Base-by-base conservation (phyloP, 2,888 invertebrate species). In the Ophioninae sp. region DNA sequence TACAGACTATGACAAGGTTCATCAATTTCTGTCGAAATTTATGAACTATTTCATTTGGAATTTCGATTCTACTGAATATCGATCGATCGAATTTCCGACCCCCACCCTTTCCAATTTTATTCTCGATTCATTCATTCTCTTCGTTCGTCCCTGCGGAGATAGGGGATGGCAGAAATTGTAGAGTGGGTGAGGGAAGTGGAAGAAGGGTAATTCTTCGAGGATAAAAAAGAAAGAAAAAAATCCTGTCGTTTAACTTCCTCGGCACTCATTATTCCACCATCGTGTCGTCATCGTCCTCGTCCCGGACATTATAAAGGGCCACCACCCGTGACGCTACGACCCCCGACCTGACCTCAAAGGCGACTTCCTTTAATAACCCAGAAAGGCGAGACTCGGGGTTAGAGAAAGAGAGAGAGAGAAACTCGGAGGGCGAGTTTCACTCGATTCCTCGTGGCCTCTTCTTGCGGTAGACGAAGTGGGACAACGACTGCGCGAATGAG, bases 321-420 rank as follows among this genome's bases (percentile, higher is more conserved):
- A 75, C 81, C 77, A 69, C 69, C 79, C 81, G 75, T 74, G 75
- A 87, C 88, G 89, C 89, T 91, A 90, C 91, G 92, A 92, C 92
- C 75, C 79, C 59, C 88, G 90, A 90, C 90, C 89, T 91, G 91
- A 91, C 91, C 92, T 88, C 89, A 88, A 90, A 91, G 90, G 88
- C 88, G 88, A 88, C 89, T 90, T 91, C 91, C 91, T 91, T 92
- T 91, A 91, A 91, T 92, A 92, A 91, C 91, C 90, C 88, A 88
- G 90, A 88, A 87, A 88, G 51, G 17, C 51, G 86, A 86, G 87
- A 87, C 88, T 86, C 87, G 82, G 84, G 82, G 82, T 82, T 83
- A 64, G 73, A 73, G 87, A 87, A 88, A 86, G 88, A 83, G 84
- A 80, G 82, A 82, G 84, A 67, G 73, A 73, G 77, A 80, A 17